Base-by-base conservation (phyloP, 2,888 invertebrate species). In the Synanthedon vespiformis region DNA sequence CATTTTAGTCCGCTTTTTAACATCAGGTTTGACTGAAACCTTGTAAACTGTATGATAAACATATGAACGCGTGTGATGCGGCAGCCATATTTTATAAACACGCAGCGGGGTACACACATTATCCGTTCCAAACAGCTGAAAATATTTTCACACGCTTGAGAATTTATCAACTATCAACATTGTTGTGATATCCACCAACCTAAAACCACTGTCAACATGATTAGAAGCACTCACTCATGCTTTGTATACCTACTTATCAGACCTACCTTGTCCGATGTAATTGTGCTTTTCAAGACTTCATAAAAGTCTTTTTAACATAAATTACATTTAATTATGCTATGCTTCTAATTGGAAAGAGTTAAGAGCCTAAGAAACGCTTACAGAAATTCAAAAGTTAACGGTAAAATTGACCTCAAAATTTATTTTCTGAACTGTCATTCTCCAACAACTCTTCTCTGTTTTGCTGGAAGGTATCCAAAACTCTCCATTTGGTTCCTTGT, bases 391-490 rank as follows among this genome's bases (percentile, higher is more conserved):
- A n/a, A 14, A 44, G 4, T 13, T 44, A 44, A 44, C n/a, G 44
- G 22, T 40, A 27, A 44, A 49, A 53, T 10, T 4, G 60, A 80
- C 82, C 70, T 82, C 81, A 57, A 69, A 72, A 59, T 70, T 68
- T 3, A 84, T 72, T 60, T 79, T 80, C 56, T 75, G 65, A 2
- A 77, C 81, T 1, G 80, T 75, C 54, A 62, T 57, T 62, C 79
- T 81, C 83, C 83, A 84, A 55, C 77, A 75, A 55, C 72, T 72
- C 55, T 77, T 80, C 51, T 80, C 81, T n/a, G 68, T 65, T 61
- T 67, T 82, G 54, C 63, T 65, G 5, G 75, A 77, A 8, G 83
- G 82, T 41, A 84, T 62, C 83, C 83, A 84, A 53, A 65, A 72
- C 58, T 84, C 83, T 1, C 81, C 79, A 50, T 64, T 74, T 1